Conservation (phyloP, 2,888 invertebrate species). For the Operophtera brumata region DNA sequence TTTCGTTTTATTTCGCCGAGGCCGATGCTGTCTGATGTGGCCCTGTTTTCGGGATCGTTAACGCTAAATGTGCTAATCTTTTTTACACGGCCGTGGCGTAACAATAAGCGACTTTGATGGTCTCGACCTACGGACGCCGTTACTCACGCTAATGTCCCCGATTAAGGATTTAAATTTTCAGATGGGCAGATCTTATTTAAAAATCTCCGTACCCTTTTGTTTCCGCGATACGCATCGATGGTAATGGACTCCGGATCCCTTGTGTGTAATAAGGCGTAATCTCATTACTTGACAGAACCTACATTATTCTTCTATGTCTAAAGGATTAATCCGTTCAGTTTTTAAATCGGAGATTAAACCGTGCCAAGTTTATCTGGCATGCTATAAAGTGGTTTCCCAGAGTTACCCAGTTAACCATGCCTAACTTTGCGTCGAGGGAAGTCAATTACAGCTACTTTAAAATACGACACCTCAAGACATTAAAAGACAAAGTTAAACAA, state of each 20-base stretch:
- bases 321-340: constrained; percentile 31
- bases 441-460: constrained; percentile 56
- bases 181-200: constrained; percentile 44
- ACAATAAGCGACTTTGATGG: constrained; percentile 65
- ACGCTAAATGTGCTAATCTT: constrained; percentile 77
- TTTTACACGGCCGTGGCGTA: constrained; percentile 65
- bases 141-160: constrained; percentile 59
- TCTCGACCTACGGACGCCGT: constrained; percentile 53
- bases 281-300: constrained; percentile 23
- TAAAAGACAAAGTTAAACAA: constrained; percentile 54
- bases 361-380: constrained; percentile 36
- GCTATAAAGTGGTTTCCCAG: constrained; percentile 39
- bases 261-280: constrained; percentile 30
- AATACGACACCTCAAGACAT: constrained; percentile 55
- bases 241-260: constrained; percentile 33
- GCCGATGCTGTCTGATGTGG: constrained; percentile 65
- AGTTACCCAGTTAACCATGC: constrained; percentile 42
- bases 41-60: constrained; percentile 76
- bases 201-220: constrained; percentile 38
- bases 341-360: constrained; percentile 33
- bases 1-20: constrained; percentile 72
- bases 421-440: constrained; percentile 45
- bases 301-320: constrained; percentile 23
- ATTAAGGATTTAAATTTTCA: constrained; percentile 61
- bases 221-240: constrained; percentile 35